Evolutionary conservation across 1,140 invertebrate genomes (phyloP), one percentile per base, ranked within the genome.

Genomic region (Epicauta chinensis): DNA sequence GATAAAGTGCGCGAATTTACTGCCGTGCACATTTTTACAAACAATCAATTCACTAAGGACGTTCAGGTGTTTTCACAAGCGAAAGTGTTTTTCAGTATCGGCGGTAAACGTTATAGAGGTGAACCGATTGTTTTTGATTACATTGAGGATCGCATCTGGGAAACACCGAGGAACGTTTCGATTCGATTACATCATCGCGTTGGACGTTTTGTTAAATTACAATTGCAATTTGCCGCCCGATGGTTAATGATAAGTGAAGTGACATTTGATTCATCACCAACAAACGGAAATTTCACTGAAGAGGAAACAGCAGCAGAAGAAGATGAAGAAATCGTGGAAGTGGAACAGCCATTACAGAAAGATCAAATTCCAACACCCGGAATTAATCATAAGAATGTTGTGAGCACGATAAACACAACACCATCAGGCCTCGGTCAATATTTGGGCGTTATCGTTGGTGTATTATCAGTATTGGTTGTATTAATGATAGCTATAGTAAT

Each of bases 221-320:
- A 85, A 59, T 73, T 94, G 9, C 80, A 79, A 59, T 95, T 94
- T 71, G 83, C 88, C 5, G 79, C 88, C 3, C 77, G 81, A 44
- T 95, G 91, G 91, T 89, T 96, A 53, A 82, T 96, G 70, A 81
- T 96, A 60, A 91, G 89, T 70, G 92, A 95, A 74, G 77, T 94
- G 38, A 81, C 81, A 4, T 91, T 89, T 62, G 83, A 87, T 61
- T 89, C 86, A 10, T 83, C 56, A 9, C 54, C 60, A 7, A 56
- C 65, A 15, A 60, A 55, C 14, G 64, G 65, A 12, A 69, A 67
- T 56, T 66, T 65, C 36, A 69, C 61, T 10, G 67, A 62, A 51
- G 65, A 67, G 41, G 23, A 23, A 3, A 3, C 32, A 10, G 32
- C 58, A 11, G 66, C 59, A 49, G 65, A 68, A 41, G 60, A 57